Conservation (phyloP, 2,113 vertebrate species). For the Prietella phreatophila region DNA sequence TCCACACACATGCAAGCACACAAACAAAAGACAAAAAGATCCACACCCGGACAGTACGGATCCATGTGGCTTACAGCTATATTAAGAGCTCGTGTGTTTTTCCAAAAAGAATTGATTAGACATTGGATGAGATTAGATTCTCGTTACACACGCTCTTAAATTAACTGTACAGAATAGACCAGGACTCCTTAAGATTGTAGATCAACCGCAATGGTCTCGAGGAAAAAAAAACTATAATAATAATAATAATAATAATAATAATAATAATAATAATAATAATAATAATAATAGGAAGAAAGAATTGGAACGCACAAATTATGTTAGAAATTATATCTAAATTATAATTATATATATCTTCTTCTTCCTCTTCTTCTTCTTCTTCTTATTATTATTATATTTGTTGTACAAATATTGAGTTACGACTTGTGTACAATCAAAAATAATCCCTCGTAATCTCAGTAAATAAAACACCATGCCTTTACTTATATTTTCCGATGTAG, state of each 20-base stretch:
- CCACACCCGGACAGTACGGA: not conserved
- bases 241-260: not conserved
- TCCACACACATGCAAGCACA: conserved; percentile 34
- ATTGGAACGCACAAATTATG: not conserved
- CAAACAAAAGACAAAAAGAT: conserved; percentile 36
- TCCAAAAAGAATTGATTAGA: not conserved
- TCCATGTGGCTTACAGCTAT: not conserved
- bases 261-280: not conserved
- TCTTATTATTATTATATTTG: not conserved
- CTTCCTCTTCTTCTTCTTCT: not conserved
- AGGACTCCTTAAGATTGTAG: not conserved
- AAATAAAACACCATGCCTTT: not conserved
- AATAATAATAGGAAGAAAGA: not conserved
- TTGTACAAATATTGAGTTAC: not conserved
- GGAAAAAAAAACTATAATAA: not conserved
- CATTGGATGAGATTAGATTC: not conserved
- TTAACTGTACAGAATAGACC: not conserved
- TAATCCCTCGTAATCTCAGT: not conserved
- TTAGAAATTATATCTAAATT: no score
- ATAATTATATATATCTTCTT: not conserved
- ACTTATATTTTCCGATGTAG: no score
- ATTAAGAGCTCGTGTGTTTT: not conserved
- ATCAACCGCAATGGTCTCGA: no score
- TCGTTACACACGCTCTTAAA: not conserved
- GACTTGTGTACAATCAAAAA: not conserved